A percentile compares a stretch with the other conserved stretches of the same genome.
Evolutionary conservation across 1,140 invertebrate genomes (phyloP).

Genomic region (Micrasema minimum): DNA sequence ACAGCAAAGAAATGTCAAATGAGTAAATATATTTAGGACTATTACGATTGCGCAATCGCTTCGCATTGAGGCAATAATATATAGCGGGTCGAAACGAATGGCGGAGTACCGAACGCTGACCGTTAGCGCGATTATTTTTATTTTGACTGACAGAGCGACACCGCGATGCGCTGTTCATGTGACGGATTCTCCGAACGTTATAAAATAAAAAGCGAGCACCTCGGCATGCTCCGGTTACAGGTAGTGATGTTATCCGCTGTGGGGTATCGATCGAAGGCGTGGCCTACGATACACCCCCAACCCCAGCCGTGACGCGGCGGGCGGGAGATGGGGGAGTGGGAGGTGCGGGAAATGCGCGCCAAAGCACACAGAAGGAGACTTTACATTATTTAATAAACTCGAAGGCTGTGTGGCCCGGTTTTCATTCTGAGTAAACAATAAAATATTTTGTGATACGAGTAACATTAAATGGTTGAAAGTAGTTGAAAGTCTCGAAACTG

Average conservation of each 20-base stretch:
- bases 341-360: not conserved
- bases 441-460: too few species aligned
- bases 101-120: not conserved
- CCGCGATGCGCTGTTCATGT: conserved; percentile 3
- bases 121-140: conserved; percentile 10
- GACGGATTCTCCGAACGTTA: conserved; percentile 19
- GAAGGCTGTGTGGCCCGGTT: not conserved
- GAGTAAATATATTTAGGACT: conserved; percentile 16
- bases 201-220: conserved; percentile 12
- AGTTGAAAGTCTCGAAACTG: too few species aligned
- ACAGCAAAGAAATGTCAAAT: conserved; percentile 35
- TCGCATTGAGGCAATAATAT: conserved; percentile 4
- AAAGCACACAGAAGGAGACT: conserved; percentile 2
- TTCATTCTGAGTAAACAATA: not conserved
- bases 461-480: too few species aligned
- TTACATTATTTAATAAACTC: not conserved
- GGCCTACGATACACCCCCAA: conserved; percentile 32
- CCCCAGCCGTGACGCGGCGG: not conserved
- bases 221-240: conserved; percentile 37
- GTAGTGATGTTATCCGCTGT: conserved; percentile 38
- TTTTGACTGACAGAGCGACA: not conserved
- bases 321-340: not conserved
- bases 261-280: conserved; percentile 49
- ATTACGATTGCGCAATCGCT: conserved; percentile 39
- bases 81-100: not conserved